Evolutionary conservation across 2,113 vertebrate species (phyloP).

Genomic region (Lucifuga dentata): DNA sequence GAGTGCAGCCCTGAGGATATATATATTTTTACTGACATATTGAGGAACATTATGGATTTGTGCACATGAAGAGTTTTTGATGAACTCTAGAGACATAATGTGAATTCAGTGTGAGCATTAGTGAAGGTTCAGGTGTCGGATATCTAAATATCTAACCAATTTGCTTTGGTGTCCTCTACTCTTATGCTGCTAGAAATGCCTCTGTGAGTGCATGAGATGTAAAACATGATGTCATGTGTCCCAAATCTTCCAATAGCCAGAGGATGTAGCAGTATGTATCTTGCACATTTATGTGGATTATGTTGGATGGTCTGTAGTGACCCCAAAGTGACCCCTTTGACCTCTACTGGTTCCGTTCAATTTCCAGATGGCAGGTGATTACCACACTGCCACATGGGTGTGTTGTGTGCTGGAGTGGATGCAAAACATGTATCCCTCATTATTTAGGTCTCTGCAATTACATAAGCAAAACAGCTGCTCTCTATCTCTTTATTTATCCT

Average conservation of each 20-base stretch:
- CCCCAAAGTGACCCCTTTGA: conserved; percentile 37
- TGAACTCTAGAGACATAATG: neutral
- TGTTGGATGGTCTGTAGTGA: conserved; percentile 58
- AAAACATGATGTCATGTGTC: conserved; percentile 35
- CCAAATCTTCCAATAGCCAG: conserved; percentile 53
- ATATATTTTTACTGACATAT: neutral
- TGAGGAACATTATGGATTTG: no score
- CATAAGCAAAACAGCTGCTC: conserved; percentile 58
- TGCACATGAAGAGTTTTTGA: neutral
- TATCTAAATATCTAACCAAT: conserved; percentile 4
- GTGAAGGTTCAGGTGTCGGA: no score
- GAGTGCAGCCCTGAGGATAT: neutral
- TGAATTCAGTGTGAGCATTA: neutral
- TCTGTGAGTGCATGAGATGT: conserved; percentile 10
- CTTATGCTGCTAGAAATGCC: conserved; percentile 11
- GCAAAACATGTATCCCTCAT: neutral
- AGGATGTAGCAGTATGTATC: neutral
- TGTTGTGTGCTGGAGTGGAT: conserved; percentile 4
- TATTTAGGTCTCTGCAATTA: conserved; percentile 43
- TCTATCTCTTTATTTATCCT: conserved; percentile 22
- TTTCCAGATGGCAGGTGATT: conserved; percentile 59
- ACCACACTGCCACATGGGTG: conserved; percentile 23
- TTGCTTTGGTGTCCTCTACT: conserved; percentile 17
- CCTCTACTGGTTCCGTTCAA: conserved; percentile 59
- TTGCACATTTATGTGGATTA: conserved; percentile 41